phyloP scores from a whole-genome alignment of 2,113 vertebrate species.

The Urocolius indicus region DNA sequence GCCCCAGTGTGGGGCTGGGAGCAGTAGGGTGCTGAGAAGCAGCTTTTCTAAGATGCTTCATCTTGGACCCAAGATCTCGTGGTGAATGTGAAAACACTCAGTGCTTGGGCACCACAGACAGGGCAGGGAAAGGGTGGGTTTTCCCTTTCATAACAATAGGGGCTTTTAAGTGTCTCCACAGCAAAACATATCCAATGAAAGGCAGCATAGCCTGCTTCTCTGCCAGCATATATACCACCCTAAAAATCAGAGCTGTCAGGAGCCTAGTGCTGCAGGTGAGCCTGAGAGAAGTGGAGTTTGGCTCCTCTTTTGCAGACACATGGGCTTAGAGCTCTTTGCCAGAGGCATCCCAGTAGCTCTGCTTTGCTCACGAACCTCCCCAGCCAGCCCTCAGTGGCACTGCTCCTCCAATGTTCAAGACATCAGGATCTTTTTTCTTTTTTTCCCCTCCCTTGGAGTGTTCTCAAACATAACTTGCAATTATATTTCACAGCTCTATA shows the following conservation, averaged over 20 bases:
- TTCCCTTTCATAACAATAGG: background rate
- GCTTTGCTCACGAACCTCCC: background rate
- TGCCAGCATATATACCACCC: background rate
- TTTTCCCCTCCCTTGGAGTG: background rate
- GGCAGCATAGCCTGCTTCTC: background rate
- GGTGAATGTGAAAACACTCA: background rate
- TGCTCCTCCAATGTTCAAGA: background rate
- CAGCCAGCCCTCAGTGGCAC: background rate
- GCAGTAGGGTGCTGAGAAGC: too few relatives aligned
- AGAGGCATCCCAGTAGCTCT: background rate
- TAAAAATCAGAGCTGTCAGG: background rate
- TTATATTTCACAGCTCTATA: background rate
- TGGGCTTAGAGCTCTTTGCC: background rate
- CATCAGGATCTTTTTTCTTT: background rate
- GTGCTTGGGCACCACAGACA: background rate
- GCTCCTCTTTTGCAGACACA: background rate
- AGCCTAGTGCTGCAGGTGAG: background rate
- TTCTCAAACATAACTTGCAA: background rate
- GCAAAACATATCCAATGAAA: background rate
- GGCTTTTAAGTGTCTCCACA: background rate
- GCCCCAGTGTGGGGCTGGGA: too few relatives aligned
- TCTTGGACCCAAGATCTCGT: background rate
- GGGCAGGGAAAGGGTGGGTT: background rate
- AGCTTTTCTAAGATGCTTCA: rapidly evolving
- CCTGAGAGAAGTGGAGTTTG: background rate